A percentile compares a stretch with the other conserved stretches of the same genome.
Evolutionary conservation across 1,140 invertebrate species (phyloP).

Genomic region (Maconellicoccus hirsutus): DNA sequence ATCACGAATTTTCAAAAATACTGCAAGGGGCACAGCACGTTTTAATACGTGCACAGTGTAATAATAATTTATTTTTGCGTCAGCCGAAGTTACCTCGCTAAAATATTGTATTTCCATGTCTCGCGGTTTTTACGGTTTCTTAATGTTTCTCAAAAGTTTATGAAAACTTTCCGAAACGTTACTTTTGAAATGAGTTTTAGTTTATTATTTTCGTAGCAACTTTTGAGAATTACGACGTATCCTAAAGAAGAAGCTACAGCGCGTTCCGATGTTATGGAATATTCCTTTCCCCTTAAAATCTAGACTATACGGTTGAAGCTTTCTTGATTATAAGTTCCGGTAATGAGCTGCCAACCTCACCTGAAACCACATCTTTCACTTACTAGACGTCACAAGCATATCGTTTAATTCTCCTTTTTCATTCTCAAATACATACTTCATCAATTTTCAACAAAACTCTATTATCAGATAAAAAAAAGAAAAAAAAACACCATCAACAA

Average conservation of each 20-base stretch:
- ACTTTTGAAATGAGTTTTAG: constrained; percentile 19
- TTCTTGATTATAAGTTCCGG: constrained; percentile 20
- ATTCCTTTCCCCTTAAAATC: background rate
- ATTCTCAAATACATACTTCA: background rate
- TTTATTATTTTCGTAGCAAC: constrained; percentile 18
- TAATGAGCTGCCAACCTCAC: constrained; percentile 21
- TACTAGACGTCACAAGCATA: constrained; percentile 19
- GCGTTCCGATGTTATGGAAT: constrained; percentile 14
- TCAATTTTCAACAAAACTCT: background rate
- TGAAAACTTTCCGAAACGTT: constrained; percentile 12
- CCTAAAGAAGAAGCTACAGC: constrained; percentile 6
- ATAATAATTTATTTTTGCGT: constrained; percentile 10
- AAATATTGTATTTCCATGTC: constrained; percentile 9
- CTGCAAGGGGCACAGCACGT: background rate
- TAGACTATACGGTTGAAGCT: background rate
- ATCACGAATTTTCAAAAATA: constrained; percentile 9
- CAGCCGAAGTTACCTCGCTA: constrained; percentile 2
- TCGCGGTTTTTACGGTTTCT: constrained; percentile 7
- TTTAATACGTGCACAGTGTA: background rate
- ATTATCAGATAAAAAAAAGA: background rate
- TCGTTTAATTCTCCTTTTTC: background rate
- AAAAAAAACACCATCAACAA: background rate
- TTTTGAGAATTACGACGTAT: constrained; percentile 20
- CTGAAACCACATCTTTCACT: constrained; percentile 18
- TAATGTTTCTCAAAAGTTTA: constrained; percentile 9